phyloP scores from a whole-genome alignment of 2,888 invertebrate genomes.

The Andrena camellia region DNA sequence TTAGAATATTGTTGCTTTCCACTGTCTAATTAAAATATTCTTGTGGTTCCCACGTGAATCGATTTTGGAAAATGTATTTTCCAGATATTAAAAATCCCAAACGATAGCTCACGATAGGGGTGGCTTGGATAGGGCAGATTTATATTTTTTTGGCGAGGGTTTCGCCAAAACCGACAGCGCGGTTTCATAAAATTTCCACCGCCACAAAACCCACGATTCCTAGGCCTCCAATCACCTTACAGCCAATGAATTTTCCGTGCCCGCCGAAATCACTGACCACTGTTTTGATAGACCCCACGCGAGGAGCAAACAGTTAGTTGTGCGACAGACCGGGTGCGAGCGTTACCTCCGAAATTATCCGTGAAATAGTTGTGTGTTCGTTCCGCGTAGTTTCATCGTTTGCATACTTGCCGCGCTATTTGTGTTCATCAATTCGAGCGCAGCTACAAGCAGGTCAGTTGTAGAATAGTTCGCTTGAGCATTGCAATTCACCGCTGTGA shows the following conservation, averaged over 20 bases:
- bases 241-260: neutral
- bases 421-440: slow-evolving; percentile 24
- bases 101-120: too few species aligned
- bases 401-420: slow-evolving; percentile 29
- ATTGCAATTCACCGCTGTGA: neutral
- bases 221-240: neutral
- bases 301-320: neutral
- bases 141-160: too few species aligned
- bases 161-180: too few species aligned
- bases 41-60: neutral
- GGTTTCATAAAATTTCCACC: too few species aligned
- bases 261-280: slow-evolving; percentile 1
- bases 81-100: too few species aligned
- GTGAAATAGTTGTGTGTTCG: slow-evolving; percentile 17
- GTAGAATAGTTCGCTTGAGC: slow-evolving; percentile 5
- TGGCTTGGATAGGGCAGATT: too few species aligned
- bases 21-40: slow-evolving; percentile 28
- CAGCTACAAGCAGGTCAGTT: neutral
- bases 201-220: too few species aligned
- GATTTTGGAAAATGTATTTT: too few species aligned
- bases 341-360: slow-evolving; percentile 27
- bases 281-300: neutral
- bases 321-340: neutral
- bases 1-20: slow-evolving; percentile 2
- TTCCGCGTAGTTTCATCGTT: slow-evolving; percentile 26